Evolutionary conservation across 2,113 vertebrate species (phyloP).

Genomic region (Electrona antarctica): DNA sequence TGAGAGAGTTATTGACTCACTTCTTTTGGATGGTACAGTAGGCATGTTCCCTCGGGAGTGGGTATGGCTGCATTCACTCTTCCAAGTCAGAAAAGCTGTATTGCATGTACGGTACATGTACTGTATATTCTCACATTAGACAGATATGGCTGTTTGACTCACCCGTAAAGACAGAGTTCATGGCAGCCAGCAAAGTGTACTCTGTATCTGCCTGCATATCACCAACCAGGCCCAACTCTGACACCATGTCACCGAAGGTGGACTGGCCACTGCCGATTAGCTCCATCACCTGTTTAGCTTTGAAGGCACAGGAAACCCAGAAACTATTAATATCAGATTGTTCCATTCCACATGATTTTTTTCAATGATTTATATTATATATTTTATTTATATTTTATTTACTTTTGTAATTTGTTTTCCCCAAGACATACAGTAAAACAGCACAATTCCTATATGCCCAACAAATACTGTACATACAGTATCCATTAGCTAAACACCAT

Average conservation of each 20-base stretch:
- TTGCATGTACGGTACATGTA: constrained; percentile 9
- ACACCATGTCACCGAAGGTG: constrained; percentile 88
- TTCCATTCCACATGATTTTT: no score
- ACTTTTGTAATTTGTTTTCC: no score
- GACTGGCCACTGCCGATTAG: constrained; percentile 86
- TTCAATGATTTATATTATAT: no score
- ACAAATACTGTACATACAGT: no score
- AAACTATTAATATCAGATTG: background rate
- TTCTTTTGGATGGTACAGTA: background rate
- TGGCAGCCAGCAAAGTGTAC: constrained; percentile 91
- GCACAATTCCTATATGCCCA: no score
- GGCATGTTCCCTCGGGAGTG: constrained; percentile 4
- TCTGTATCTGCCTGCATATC: constrained; percentile 82
- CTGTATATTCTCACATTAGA: background rate
- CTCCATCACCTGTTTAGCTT: constrained; percentile 95
- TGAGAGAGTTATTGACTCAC: background rate
- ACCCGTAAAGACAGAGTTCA: constrained; percentile 90
- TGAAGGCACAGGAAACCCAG: constrained; percentile 44
- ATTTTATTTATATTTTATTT: no score
- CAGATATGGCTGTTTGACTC: constrained; percentile 50
- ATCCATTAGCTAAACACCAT: background rate
- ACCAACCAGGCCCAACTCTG: constrained; percentile 85
- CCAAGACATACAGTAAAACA: no score
- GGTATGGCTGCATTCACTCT: background rate
- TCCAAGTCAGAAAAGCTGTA: background rate